Evolutionary conservation across 2,888 invertebrate genomes (phyloP).

Genomic region (Spilarctia lutea): DNA sequence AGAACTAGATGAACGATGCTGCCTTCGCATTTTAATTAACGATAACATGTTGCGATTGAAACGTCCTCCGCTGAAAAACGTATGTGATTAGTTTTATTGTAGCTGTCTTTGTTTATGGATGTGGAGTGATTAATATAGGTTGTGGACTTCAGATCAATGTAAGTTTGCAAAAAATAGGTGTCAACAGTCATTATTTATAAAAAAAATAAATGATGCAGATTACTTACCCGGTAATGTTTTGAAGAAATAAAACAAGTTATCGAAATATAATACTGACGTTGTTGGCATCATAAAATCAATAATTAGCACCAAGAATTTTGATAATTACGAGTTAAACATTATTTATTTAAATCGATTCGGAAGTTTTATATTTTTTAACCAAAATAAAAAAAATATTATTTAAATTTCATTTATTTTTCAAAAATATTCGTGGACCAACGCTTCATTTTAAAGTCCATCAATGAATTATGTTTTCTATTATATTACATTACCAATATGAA

Average conservation of each 20-base stretch:
- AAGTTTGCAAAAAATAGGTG: not conserved
- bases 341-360: no score
- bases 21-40: conserved; percentile 80
- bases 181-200: not conserved
- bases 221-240: not conserved
- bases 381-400: no score
- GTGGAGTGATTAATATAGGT: conserved; percentile 15
- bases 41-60: conserved; percentile 72
- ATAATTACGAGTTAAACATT: not conserved
- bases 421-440: not conserved
- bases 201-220: not conserved
- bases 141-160: not conserved
- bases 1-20: conserved; percentile 81
- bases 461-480: not conserved
- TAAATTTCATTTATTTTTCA: not conserved
- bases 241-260: not conserved
- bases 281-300: no score
- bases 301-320: not conserved
- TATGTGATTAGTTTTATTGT: conserved; percentile 60
- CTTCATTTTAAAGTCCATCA: not conserved
- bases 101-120: conserved; percentile 27
- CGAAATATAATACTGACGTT: not conserved
- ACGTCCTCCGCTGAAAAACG: conserved; percentile 69
- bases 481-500: conserved; percentile 29
- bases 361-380: no score